Base-by-base conservation (phyloP, 53 echinoderm and acorn worm species). In the Pentamera pediparva region DNA sequence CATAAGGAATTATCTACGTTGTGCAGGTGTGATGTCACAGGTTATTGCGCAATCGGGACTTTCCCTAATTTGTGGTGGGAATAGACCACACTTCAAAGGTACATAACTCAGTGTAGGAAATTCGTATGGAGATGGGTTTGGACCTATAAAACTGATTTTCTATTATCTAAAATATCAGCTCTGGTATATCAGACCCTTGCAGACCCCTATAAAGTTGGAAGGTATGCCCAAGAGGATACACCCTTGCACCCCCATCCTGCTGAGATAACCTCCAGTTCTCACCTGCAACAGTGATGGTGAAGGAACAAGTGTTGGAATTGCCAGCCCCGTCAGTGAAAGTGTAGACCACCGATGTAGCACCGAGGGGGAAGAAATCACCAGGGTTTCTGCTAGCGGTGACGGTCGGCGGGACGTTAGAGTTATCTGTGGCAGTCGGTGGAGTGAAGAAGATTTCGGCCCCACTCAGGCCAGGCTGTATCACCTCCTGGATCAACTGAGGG, bases 361-460 rank as follows among this genome's bases (percentile, higher is more conserved):
- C 43, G 20, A 41, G 67, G 19, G 19, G 65, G 25, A 65, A 65
- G 65, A 65, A 65, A 39, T 65, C 65, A 37, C 65, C 65, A 65
- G 65, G 35, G 65, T 26, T 65, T 13, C 20, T 38, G 19, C 22
- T 65, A 41, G 27, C 22, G 22, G 40, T 24, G 21, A 65, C 5
- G 9, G 40, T 38, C 3, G 40, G 39, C 15, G 50, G 65, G 22
- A 50, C 32, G 54, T 70, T 70, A 37, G 88, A 83, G 61, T 83
- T 83, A 58, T 88, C 88, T 4, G 82, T 80, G 36, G 87, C 87
- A 31, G 51, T 82, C 35, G 87, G 87, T 56, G 77, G 73, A 0
- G 78, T 35, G 54, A 61, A 87, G 78, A 38, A 32, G 39, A 81
- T 62, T 32, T 15, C n/a, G 20, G 74, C 39, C 4, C 74, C 52